Percentiles rank a stretch among this genome's conserved stretches.
Evolutionary conservation across 2,113 vertebrate species (phyloP).

Genomic region (Malurus elegans): DNA sequence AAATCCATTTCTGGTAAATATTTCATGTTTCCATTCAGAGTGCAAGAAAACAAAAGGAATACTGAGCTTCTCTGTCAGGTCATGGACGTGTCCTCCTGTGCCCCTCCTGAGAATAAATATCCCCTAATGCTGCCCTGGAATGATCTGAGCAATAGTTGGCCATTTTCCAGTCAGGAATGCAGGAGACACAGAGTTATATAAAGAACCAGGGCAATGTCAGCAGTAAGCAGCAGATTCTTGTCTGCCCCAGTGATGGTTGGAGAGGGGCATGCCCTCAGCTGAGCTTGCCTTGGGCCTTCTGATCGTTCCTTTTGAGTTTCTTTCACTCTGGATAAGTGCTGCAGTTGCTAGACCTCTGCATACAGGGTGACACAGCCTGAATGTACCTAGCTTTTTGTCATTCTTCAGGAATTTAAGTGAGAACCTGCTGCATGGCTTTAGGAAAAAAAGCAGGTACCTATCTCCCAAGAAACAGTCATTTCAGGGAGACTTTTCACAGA

Average conservation of each 20-base stretch:
- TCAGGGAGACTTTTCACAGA: not conserved
- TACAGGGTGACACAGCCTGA: fast-evolving
- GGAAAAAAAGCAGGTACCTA: not conserved
- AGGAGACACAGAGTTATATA: not conserved
- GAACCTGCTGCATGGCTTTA: not conserved
- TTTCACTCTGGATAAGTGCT: not conserved
- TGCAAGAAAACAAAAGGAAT: not conserved
- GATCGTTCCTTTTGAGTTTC: not conserved
- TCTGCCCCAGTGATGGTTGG: not conserved
- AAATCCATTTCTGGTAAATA: not conserved
- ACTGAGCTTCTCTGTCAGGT: not conserved
- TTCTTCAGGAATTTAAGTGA: not conserved
- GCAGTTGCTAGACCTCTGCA: not conserved
- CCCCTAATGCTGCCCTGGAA: not conserved
- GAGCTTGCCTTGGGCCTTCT: not conserved
- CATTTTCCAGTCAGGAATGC: not conserved
- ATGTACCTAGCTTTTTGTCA: not conserved
- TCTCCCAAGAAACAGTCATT: not conserved
- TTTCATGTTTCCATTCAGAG: not conserved
- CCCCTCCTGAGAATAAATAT: not conserved
- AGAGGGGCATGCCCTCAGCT: not conserved
- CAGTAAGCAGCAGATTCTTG: not conserved
- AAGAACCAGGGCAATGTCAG: not conserved
- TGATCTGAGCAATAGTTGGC: not conserved
- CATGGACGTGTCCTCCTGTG: fast-evolving